A percentile compares a stretch with the other conserved stretches of the same genome.
phyloP scores from a whole-genome alignment of 2,797 vertebrate genomes.

The Labroides dimidiatus region DNA sequence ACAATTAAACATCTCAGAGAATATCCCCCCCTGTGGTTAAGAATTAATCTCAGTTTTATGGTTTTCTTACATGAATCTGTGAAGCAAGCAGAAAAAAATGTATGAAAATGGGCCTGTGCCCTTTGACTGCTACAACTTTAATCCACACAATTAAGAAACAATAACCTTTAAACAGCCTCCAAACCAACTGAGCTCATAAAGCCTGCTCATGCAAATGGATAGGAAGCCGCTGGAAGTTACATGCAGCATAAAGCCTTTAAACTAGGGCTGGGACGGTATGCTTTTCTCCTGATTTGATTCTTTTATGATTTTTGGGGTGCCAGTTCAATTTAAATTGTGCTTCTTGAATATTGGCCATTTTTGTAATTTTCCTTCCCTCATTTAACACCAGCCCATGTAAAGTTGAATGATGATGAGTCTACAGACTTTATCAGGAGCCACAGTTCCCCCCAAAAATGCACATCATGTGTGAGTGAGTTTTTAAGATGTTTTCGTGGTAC shows the following conservation, averaged over 20 bases:
- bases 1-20: slow-evolving; percentile 53
- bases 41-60: slow-evolving; percentile 8
- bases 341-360: no score
- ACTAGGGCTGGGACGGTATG: no score
- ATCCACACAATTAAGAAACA: neutral
- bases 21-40: slow-evolving; percentile 3
- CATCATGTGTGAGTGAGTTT: no score
- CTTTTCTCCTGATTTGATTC: no score
- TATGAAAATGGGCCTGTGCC: slow-evolving; percentile 2
- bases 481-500: no score
- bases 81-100: slow-evolving; percentile 13
- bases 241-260: neutral
- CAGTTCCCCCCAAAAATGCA: no score
- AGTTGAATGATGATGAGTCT: no score
- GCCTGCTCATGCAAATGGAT: neutral
- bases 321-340: no score
- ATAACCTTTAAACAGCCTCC: neutral
- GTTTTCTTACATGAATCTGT: slow-evolving; percentile 25
- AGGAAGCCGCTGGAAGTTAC: neutral
- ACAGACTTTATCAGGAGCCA: no score
- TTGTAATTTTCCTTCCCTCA: no score
- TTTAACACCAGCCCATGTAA: no score
- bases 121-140: slow-evolving; percentile 7
- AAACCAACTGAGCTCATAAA: slow-evolving; percentile 9
- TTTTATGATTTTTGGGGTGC: no score